phyloP scores from a whole-genome alignment of 2,888 invertebrate genomes.

The Pycnomerus fuliginosus region DNA sequence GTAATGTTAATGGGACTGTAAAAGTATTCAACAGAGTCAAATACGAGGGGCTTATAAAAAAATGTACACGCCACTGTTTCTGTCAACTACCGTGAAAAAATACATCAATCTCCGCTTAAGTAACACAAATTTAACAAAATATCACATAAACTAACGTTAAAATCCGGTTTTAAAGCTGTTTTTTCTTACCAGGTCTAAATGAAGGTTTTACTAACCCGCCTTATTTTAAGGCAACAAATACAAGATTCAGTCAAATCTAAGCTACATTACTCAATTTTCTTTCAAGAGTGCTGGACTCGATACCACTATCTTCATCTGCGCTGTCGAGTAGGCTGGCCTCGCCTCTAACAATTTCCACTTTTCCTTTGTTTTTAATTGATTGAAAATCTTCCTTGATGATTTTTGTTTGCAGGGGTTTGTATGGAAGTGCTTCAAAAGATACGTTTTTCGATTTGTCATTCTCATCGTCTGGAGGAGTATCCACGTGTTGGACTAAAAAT shows the following conservation, averaged over 20 bases:
- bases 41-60: too few species aligned
- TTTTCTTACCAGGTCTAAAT: constrained; percentile 7
- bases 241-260: constrained; percentile 15
- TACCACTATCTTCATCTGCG: constrained; percentile 66
- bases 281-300: constrained; percentile 65
- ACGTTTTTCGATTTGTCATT: constrained; percentile 42
- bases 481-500: constrained; percentile 52
- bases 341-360: constrained; percentile 47
- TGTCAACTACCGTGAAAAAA: too few species aligned
- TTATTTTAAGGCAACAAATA: constrained; percentile 17
- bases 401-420: constrained; percentile 40
- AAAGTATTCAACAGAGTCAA: constrained; percentile 12
- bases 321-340: constrained; percentile 65
- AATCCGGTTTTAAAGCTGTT: constrained; percentile 10
- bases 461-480: constrained; percentile 45
- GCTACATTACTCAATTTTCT: constrained; percentile 41
- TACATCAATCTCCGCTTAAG: constrained; percentile 5
- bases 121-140: constrained; percentile 9
- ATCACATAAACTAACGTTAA: constrained; percentile 1
- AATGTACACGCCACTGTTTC: too few species aligned
- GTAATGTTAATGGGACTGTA: constrained; percentile 22
- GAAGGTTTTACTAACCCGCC: too few species aligned
- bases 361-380: constrained; percentile 23
- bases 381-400: constrained; percentile 23
- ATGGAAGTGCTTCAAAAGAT: constrained; percentile 51